Evolutionary conservation across 2,113 vertebrate genomes (phyloP).

Genomic region (Etheostoma cragini): DNA sequence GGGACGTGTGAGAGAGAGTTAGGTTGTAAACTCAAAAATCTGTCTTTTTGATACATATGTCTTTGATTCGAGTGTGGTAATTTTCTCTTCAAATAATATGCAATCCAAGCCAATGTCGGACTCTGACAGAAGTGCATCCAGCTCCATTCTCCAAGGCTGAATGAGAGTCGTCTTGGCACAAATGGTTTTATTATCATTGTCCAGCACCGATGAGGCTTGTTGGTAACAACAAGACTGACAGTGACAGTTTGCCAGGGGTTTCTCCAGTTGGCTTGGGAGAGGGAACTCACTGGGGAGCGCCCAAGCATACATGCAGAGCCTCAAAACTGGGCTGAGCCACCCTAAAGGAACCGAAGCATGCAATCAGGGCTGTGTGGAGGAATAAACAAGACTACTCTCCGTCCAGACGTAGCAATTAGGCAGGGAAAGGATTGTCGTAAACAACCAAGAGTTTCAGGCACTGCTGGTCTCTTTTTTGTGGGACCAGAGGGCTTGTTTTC

Average conservation of each 20-base stretch:
- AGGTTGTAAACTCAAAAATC: neutral
- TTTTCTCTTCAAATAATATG: constrained; percentile 21
- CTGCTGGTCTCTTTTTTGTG: constrained; percentile 25
- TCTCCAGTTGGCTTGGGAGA: constrained; percentile 50
- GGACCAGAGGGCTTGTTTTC: constrained; percentile 44
- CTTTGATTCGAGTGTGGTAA: neutral
- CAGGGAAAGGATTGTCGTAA: constrained; percentile 59
- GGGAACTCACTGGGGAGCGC: constrained; percentile 40
- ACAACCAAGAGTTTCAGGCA: constrained; percentile 64
- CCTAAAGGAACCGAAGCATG: constrained; percentile 73
- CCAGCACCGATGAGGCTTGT: constrained; percentile 52
- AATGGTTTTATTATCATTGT: constrained; percentile 29
- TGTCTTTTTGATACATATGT: neutral
- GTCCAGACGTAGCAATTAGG: constrained; percentile 77
- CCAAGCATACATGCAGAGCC: constrained; percentile 50
- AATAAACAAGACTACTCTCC: constrained; percentile 73
- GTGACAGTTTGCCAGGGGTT: constrained; percentile 53
- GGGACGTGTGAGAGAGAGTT: neutral
- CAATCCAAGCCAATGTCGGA: constrained; percentile 4
- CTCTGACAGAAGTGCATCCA: constrained; percentile 47
- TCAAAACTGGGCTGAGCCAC: constrained; percentile 64
- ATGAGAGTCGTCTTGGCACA: constrained; percentile 9
- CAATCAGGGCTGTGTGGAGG: constrained; percentile 66
- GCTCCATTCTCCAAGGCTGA: constrained; percentile 32
- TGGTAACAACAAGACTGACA: constrained; percentile 46